Percentiles rank a stretch among this genome's conserved stretches.
These are phyloP conservation scores for Tapirus terrestris DNA, from an alignment of 2,113 vertebrate genomes.

Conservation along the genomic window DNA sequence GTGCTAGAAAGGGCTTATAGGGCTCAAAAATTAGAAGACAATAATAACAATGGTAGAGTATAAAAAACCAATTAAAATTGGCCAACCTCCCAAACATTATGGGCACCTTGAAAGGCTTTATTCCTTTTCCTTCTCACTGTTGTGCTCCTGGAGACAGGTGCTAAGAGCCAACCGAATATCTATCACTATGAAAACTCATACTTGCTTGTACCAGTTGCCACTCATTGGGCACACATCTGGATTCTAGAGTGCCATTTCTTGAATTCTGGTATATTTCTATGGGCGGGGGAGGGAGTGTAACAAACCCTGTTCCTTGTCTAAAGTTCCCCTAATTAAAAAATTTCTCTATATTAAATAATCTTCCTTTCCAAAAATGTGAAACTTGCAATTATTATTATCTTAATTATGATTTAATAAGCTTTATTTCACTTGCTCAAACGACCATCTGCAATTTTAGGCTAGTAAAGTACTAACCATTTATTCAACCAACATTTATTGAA, in stretches of 20 bases:
- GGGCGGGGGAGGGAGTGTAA: background rate
- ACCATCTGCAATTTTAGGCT: background rate
- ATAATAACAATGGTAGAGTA: background rate
- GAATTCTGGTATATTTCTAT: background rate
- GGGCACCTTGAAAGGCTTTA: background rate
- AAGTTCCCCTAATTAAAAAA: background rate
- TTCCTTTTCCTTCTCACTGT: background rate
- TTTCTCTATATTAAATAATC: background rate
- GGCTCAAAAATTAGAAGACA: background rate
- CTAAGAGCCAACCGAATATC: background rate
- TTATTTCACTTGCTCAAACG: constrained; percentile 36
- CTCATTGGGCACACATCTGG: background rate
- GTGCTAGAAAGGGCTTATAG: background rate
- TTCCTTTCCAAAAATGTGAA: background rate
- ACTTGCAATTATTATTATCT: background rate
- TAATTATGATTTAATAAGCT: background rate
- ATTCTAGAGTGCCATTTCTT: background rate
- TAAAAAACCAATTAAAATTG: background rate
- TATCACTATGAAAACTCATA: background rate
- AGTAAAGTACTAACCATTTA: background rate
- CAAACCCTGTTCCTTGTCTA: background rate
- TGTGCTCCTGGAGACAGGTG: background rate
- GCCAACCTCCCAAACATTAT: background rate
- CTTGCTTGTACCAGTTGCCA: background rate
- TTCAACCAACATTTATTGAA: background rate